phyloP scores from a whole-genome alignment of 2,113 vertebrate genomes.

The Numenius arquata region DNA sequence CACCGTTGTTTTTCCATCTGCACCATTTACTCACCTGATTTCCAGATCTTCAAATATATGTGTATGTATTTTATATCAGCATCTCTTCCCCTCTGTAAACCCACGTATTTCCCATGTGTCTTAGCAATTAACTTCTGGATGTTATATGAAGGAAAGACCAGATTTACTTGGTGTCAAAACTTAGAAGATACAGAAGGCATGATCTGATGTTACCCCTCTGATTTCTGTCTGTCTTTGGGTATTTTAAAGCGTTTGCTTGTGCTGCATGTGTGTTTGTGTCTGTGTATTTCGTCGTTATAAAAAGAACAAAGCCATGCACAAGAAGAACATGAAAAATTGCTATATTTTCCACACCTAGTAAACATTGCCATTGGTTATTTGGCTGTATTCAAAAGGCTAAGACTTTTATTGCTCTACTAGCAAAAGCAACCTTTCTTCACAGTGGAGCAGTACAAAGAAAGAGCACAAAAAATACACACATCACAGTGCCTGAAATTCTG shows the following conservation, averaged over 20 bases:
- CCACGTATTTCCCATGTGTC: not conserved
- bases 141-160: not conserved
- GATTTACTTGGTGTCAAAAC: slow-evolving; percentile 12
- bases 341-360: slow-evolving; percentile 31
- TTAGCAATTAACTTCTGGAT: slow-evolving; percentile 40
- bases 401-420: slow-evolving; percentile 73
- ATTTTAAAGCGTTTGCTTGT: slow-evolving; percentile 21
- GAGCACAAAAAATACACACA: slow-evolving; percentile 85
- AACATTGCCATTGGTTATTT: slow-evolving; percentile 64
- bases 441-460: slow-evolving; percentile 86
- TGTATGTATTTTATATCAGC: not conserved
- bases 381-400: slow-evolving; percentile 73
- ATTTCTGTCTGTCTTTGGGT: not conserved
- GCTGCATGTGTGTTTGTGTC: not conserved
- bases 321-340: slow-evolving; percentile 53
- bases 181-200: not conserved
- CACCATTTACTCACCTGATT: not conserved
- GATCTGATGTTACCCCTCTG: slow-evolving; percentile 29
- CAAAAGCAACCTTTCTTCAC: slow-evolving; percentile 83
- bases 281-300: not conserved
- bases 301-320: slow-evolving; percentile 62
- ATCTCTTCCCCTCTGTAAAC: not conserved
- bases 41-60: not conserved
- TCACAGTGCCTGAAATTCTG: slow-evolving; percentile 89
- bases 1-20: not conserved